Evolutionary conservation across 1,140 invertebrate species (phyloP), one percentile per base, ranked within the genome.

Genomic region (Eupeodes corollae): DNA sequence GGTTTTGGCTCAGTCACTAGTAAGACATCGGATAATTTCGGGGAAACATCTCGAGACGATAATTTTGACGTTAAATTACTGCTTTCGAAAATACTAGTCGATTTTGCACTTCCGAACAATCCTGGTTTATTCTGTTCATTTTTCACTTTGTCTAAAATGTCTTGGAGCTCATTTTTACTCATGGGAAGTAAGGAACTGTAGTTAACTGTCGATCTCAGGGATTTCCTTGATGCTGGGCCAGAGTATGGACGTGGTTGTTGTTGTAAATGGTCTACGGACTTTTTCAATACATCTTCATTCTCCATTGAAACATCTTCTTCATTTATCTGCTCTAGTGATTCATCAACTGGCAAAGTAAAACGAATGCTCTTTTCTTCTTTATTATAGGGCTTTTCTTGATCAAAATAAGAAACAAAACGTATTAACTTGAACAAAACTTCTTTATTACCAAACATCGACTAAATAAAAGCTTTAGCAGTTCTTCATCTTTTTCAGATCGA

Each of bases 401-500:
- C n/a, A n/a, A n/a, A n/a, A n/a, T n/a, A n/a, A n/a, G n/a, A n/a
- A n/a, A n/a, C n/a, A n/a, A n/a, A n/a, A n/a, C n/a, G n/a, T n/a
- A n/a, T n/a, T 42, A 3, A 60, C 54, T 19, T n/a, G n/a, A n/a
- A n/a, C 46, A 51, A 21, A 56, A 68, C 16, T 57, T 55, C 0
- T 43, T 11, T 5, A 21, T 10, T 1, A 42, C 15, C 1, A 65
- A 53, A 45, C 58, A 67, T 13, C 50, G 40, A 0, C 51, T 50
- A 5, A 68, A 63, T 42, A 68, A 68, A n/a, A 39, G 42, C 38
- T 60, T 53, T n/a, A 68, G 14, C 21, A 68, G 43, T 0, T 53
- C 37, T 3, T 46, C 31, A 1, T 57, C 58, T 2, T 11, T 9
- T 1, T 52, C 54, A 1, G 48, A 21, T 9, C 65, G 61, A 0